These are phyloP conservation scores for Zygaena filipendulae DNA, from an alignment of 2,888 invertebrate species.

Conservation along the genomic window DNA sequence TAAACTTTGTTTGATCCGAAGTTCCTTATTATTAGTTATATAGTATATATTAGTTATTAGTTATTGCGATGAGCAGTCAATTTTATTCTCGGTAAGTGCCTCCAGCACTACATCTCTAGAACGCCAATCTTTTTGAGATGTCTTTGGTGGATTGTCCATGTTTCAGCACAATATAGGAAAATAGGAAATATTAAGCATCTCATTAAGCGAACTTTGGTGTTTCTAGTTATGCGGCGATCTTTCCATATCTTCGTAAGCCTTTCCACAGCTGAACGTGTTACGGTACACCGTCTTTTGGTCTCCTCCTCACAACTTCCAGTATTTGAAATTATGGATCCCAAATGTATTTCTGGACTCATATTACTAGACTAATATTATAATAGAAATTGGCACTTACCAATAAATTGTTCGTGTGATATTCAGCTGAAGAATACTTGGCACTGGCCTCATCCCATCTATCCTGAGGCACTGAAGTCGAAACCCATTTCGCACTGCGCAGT, in stretches of 20 bases:
- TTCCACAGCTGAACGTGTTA: background rate
- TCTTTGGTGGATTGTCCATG: conserved; percentile 1
- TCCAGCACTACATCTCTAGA: conserved; percentile 1
- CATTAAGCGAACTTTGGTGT: conserved; percentile 1
- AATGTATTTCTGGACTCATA: background rate
- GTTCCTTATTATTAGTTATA: too few relatives aligned
- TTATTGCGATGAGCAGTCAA: background rate
- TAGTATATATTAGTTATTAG: background rate
- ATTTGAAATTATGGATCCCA: background rate
- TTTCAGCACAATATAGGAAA: conserved; percentile 1
- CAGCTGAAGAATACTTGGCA: too few relatives aligned
- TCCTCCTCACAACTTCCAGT: conserved; percentile 1
- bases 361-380: too few relatives aligned
- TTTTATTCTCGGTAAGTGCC: background rate
- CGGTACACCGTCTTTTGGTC: background rate
- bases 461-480: too few relatives aligned
- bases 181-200: conserved; percentile 1
- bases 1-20: too few relatives aligned
- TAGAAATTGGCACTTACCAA: conserved; percentile 65
- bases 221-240: conserved; percentile 1
- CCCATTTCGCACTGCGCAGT: conserved; percentile 78
- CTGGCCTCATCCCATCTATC: too few relatives aligned
- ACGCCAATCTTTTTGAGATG: background rate
- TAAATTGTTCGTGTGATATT: conserved; percentile 87
- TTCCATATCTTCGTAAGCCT: background rate